Evolutionary conservation across 2,888 invertebrate genomes (phyloP).

Genomic region (Himalopsyche japonica): DNA sequence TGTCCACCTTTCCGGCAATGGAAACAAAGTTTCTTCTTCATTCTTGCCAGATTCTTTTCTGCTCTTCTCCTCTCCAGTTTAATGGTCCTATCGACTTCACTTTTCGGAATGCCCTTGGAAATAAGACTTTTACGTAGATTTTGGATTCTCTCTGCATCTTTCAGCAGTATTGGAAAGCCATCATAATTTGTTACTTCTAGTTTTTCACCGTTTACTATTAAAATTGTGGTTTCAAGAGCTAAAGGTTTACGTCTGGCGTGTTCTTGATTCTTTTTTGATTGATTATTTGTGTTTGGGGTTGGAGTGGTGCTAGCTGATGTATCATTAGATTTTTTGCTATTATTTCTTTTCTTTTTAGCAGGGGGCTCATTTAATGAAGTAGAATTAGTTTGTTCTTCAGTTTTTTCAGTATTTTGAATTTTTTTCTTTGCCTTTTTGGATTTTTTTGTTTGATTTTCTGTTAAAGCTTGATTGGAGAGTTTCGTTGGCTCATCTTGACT

Average conservation of each 20-base stretch:
- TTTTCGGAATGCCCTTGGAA: constrained; percentile 68
- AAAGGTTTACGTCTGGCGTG: constrained; percentile 55
- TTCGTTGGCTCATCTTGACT: no score
- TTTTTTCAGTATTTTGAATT: constrained; percentile 18
- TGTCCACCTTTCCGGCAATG: constrained; percentile 80
- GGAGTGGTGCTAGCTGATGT: neutral
- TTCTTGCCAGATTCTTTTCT: constrained; percentile 69
- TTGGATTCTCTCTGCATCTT: constrained; percentile 67
- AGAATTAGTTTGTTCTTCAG: constrained; percentile 15
- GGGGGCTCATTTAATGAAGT: neutral
- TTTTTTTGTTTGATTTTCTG: neutral
- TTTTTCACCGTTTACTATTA: constrained; percentile 67
- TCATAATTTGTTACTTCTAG: constrained; percentile 66
- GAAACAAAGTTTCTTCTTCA: constrained; percentile 75
- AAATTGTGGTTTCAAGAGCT: constrained; percentile 54
- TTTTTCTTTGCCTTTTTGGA: constrained; percentile 18
- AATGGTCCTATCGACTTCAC: constrained; percentile 67
- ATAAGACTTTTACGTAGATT: constrained; percentile 67
- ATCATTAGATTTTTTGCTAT: constrained; percentile 41
- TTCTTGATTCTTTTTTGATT: constrained; percentile 46
- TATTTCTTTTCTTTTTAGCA: constrained; percentile 42
- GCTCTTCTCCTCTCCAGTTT: constrained; percentile 72
- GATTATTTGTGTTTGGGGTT: constrained; percentile 33
- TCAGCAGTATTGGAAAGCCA: constrained; percentile 72
- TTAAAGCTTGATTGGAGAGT: neutral